Evolutionary conservation across 2,888 invertebrate genomes (phyloP), one percentile per base, ranked within the genome.

Genomic region (Mechanitis messenoides): DNA sequence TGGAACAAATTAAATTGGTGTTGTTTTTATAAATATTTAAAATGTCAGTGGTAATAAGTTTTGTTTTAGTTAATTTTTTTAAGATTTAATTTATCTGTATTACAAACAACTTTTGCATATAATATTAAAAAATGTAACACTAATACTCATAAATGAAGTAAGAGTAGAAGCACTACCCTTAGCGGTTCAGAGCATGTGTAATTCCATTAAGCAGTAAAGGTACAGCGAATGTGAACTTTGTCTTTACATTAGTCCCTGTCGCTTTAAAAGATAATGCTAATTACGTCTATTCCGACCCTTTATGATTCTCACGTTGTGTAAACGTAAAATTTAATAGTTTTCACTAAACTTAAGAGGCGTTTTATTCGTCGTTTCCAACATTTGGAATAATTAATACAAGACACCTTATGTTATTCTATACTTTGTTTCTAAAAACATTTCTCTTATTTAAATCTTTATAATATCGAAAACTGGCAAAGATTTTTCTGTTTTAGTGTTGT

Each of bases 241-340:
- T 53, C 55, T 42, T 53, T 56, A 60, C 33, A 55, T 42, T 59
- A 57, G 60, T 58, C 63, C 59, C 62, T 66, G 62, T 61, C 62
- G 65, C 63, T 67, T 61, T 66, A 66, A 68, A 68, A 69, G 68
- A 68, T 69, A 69, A 70, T 67, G 67, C 65, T 68, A 68, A 70
- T 68, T 62, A 65, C 69, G 53, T 57, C 61, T 64, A 69, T 70
- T 66, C 57, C 62, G 55, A 61, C 68, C 63, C 63, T 58, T 61
- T 54, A 65, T 63, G 62, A 63, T 56, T 59, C 57, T 56, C 62
- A 58, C 59, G 63, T 58, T 58, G 59, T 62, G 64, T 64, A 58
- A 61, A 63, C 64, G 61, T 67, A 64, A 68, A 67, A 67, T 65
- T 65, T 67, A 67, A 67, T 68, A 66, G 65, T 67, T 58, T 55